A percentile compares a stretch with the other conserved stretches of the same genome.
These are phyloP conservation scores for Cairina moschata DNA, from an alignment of 2,113 vertebrate species.

Conservation along the genomic window DNA sequence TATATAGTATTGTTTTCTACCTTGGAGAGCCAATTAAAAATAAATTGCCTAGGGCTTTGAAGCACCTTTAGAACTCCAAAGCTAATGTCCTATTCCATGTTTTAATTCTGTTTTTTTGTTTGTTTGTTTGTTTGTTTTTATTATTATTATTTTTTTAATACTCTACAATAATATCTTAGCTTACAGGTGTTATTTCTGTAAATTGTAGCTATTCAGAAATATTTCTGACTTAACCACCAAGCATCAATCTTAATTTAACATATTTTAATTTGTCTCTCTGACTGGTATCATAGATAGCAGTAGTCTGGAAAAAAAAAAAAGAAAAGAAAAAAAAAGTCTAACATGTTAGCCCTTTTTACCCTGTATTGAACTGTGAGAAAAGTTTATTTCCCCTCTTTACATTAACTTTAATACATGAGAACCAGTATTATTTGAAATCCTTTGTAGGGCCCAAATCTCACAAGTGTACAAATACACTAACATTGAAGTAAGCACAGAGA, in stretches of 20 bases:
- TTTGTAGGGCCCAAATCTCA: background rate
- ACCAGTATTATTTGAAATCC: background rate
- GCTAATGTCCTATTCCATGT: background rate
- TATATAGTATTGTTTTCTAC: conserved; percentile 26
- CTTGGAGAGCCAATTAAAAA: conserved; percentile 55
- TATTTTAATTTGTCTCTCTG: background rate
- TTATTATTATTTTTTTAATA: background rate
- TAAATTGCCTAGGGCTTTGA: conserved; percentile 43
- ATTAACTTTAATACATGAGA: background rate
- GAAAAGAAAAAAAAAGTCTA: background rate
- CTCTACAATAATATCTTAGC: background rate
- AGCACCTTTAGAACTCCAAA: background rate
- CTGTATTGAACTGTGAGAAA: background rate
- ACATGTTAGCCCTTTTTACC: background rate
- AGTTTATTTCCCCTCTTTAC: background rate
- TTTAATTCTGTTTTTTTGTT: background rate
- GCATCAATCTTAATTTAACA: background rate
- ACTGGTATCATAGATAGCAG: background rate
- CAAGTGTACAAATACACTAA: background rate
- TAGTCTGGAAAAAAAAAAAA: background rate
- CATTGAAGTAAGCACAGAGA: background rate
- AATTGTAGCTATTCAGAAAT: background rate
- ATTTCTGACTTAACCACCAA: background rate
- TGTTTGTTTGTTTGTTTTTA: background rate
- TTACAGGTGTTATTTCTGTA: background rate